These are phyloP conservation scores for Formica aserva DNA, from an alignment of 2,888 invertebrate genomes.

Conservation along the genomic window DNA sequence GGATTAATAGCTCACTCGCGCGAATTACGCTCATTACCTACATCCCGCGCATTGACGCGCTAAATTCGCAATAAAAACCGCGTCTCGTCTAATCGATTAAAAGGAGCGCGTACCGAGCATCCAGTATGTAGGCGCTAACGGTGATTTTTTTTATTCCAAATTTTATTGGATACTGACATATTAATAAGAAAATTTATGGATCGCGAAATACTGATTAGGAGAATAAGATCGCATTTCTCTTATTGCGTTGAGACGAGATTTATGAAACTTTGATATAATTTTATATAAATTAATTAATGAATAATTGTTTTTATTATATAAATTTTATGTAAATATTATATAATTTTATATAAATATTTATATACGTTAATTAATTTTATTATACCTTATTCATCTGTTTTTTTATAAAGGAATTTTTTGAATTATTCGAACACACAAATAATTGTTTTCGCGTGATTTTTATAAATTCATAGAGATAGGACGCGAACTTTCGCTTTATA, in stretches of 20 bases:
- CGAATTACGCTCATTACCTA: slow-evolving; percentile 18
- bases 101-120: slow-evolving; percentile 3
- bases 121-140: neutral
- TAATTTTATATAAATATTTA: no score
- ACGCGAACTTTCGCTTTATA: neutral
- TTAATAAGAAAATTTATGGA: neutral
- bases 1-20: slow-evolving; percentile 36
- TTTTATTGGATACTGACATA: neutral
- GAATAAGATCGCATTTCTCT: neutral
- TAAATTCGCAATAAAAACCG: slow-evolving; percentile 13
- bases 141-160: neutral
- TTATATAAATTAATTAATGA: no score
- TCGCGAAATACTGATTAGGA: neutral
- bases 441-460: no score
- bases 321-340: no score
- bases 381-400: neutral
- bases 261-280: neutral
- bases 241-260: neutral
- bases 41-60: neutral
- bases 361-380: no score
- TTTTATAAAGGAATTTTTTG: neutral
- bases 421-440: no score
- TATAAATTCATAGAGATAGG: neutral
- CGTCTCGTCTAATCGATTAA: neutral
- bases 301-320: no score